Evolutionary conservation across 2,113 vertebrate genomes (phyloP).

Genomic region (Crotalus tigris): DNA sequence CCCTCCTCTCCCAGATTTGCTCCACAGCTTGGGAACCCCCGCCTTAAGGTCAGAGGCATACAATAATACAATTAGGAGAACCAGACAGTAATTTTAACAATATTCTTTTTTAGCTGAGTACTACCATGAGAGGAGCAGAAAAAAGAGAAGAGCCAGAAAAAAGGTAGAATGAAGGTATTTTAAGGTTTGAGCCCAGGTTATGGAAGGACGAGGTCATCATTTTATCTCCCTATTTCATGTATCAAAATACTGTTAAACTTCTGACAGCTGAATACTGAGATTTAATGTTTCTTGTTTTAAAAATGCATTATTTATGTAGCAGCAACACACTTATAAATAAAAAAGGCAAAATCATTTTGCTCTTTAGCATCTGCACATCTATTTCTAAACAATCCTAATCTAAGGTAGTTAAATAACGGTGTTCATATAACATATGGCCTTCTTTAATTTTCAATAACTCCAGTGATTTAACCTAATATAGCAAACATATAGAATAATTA

Average conservation of each 20-base stretch:
- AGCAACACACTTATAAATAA: neutral
- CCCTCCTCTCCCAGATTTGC: neutral
- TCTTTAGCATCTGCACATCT: neutral
- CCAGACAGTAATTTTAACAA: neutral
- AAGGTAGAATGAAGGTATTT: neutral
- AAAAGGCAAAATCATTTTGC: neutral
- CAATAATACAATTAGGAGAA: neutral
- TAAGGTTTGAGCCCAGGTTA: neutral
- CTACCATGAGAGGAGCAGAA: neutral
- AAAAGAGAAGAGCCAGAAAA: neutral
- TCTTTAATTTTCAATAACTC: neutral
- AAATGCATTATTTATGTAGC: neutral
- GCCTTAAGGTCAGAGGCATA: neutral
- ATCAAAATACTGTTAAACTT: neutral
- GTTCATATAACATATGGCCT: neutral
- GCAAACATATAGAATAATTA: neutral
- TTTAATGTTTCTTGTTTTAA: neutral
- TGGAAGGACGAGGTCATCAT: neutral
- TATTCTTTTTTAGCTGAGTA: neutral
- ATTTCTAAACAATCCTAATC: neutral
- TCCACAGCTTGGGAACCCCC: neutral
- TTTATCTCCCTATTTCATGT: neutral
- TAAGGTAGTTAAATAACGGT: neutral
- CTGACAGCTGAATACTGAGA: neutral
- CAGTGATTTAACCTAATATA: neutral